A percentile compares a stretch with the other conserved stretches of the same genome.
These are phyloP conservation scores for Enteromius treurensis DNA, from an alignment of 2,797 vertebrate species.

Conservation along the genomic window DNA sequence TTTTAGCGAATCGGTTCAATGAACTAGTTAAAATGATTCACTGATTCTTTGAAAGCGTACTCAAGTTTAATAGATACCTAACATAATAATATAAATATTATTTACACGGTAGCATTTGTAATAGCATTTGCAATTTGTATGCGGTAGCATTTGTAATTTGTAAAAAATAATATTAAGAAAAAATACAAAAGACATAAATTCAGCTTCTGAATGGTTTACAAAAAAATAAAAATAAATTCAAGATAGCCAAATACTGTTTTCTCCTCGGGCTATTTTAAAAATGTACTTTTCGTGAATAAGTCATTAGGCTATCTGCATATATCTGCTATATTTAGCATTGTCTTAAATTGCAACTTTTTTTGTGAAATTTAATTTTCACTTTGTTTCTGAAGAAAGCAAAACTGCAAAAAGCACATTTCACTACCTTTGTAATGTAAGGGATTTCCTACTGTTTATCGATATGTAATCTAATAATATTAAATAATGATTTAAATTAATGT, in stretches of 20 bases:
- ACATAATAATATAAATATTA: neutral
- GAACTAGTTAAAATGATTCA: neutral
- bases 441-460: neutral
- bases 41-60: neutral
- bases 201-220: neutral
- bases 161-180: neutral
- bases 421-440: neutral
- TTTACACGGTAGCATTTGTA: neutral
- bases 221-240: neutral
- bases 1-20: conserved; percentile 14
- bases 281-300: neutral
- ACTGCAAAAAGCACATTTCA: neutral
- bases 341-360: neutral
- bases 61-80: neutral
- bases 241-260: neutral
- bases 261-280: neutral
- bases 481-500: neutral
- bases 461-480: too few relatives aligned
- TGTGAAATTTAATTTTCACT: neutral
- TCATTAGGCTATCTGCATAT: neutral
- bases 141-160: too few relatives aligned
- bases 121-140: too few relatives aligned
- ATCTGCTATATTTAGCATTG: neutral
- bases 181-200: too few relatives aligned
- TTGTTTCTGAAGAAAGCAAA: neutral